A percentile compares a stretch with the other conserved stretches of the same genome.
These are phyloP conservation scores for Microplitis mediator DNA, from an alignment of 1,140 invertebrate genomes.

Conservation along the genomic window DNA sequence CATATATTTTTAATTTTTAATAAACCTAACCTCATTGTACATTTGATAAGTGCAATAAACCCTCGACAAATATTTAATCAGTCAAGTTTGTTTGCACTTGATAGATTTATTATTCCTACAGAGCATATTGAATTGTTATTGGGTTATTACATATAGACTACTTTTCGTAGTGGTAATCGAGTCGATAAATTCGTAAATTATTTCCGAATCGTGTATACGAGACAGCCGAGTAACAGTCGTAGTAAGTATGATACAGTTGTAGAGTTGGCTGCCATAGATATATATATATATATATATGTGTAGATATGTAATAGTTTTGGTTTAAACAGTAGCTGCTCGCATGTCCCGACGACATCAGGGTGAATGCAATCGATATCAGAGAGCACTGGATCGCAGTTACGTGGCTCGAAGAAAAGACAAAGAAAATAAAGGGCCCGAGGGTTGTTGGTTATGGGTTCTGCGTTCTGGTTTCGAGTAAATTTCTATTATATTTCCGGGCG, in stretches of 20 bases:
- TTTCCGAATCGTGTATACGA: not conserved
- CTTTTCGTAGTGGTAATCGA: not conserved
- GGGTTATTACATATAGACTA: not conserved
- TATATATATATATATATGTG: too few relatives aligned
- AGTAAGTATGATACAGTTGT: conserved; percentile 19
- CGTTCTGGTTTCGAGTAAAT: conserved; percentile 16
- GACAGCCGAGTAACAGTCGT: not conserved
- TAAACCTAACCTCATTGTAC: too few relatives aligned
- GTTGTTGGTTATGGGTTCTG: not conserved
- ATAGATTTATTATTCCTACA: too few relatives aligned
- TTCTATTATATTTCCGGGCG: conserved; percentile 33
- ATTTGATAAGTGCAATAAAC: too few relatives aligned
- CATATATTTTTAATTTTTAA: too few relatives aligned
- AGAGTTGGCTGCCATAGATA: too few relatives aligned
- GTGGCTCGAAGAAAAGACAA: too few relatives aligned
- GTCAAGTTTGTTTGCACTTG: too few relatives aligned
- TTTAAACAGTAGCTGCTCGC: conserved; percentile 8
- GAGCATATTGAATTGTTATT: too few relatives aligned
- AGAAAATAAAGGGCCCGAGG: conserved; percentile 8
- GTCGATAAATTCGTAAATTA: not conserved
- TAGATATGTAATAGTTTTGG: not conserved
- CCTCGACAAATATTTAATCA: too few relatives aligned
- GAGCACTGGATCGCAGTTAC: too few relatives aligned
- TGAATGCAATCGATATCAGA: conserved; percentile 20
- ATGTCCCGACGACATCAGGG: conserved; percentile 29